Conservation (phyloP, 2,888 invertebrate species). For the Lithophane semibrunnea region DNA sequence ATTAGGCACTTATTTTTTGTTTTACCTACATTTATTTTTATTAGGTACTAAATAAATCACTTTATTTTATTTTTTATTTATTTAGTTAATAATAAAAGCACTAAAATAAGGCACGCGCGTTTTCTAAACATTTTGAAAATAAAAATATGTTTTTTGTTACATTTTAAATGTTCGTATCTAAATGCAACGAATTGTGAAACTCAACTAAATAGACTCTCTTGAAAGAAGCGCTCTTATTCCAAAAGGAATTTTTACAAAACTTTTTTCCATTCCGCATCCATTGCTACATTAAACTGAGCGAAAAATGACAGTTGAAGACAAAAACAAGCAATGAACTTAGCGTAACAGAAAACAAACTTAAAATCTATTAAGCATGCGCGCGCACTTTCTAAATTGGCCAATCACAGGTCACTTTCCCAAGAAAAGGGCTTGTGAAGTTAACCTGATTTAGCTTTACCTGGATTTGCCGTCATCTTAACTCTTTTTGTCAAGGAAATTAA, state of each 20-base stretch:
- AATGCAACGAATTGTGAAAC: conserved; percentile 58
- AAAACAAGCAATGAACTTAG: conserved; percentile 47
- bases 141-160: conserved; percentile 32
- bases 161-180: conserved; percentile 56
- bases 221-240: conserved; percentile 37
- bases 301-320: accelerated
- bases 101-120: conserved; percentile 42
- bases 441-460: conserved; percentile 51
- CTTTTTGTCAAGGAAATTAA: accelerated
- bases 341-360: conserved; percentile 5
- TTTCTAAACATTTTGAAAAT: conserved; percentile 29
- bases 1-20: conserved; percentile 21
- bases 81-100: conserved; percentile 8
- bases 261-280: conserved; percentile 14
- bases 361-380: conserved; percentile 70
- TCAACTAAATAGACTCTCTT: conserved; percentile 62
- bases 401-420: conserved; percentile 70
- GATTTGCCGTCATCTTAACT: conserved; percentile 1
- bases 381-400: conserved; percentile 75
- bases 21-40: conserved; percentile 7
- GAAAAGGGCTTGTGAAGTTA: conserved; percentile 74
- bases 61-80: conserved; percentile 7
- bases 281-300: conserved; percentile 20
- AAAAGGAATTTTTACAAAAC: conserved; percentile 8
- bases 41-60: neutral